These are phyloP conservation scores for Protaetia brevitarsis DNA, from an alignment of 1,140 invertebrate species.

Conservation along the genomic window DNA sequence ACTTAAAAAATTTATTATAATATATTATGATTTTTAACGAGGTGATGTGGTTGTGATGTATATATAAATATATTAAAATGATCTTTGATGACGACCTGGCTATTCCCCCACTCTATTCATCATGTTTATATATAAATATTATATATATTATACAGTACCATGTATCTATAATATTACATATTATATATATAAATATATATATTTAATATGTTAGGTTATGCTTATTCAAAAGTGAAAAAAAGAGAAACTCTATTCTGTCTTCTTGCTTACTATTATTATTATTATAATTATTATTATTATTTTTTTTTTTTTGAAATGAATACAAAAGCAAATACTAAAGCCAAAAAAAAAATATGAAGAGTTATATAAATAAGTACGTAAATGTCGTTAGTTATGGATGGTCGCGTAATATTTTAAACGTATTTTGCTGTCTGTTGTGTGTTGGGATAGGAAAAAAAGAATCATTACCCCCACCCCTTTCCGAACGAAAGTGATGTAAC, in stretches of 20 bases:
- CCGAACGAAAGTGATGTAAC: background rate
- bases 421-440: constrained; percentile 28
- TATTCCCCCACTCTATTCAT: constrained; percentile 43
- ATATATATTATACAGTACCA: constrained; percentile 36
- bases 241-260: constrained; percentile 32
- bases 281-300: constrained; percentile 25
- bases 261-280: constrained; percentile 33
- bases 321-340: constrained; percentile 37
- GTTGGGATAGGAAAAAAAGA: constrained; percentile 29
- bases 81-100: constrained; percentile 45
- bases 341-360: constrained; percentile 36
- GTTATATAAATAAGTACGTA: constrained; percentile 32
- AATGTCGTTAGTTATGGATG: constrained; percentile 40
- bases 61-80: constrained; percentile 30
- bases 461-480: background rate
- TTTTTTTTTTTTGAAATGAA: constrained; percentile 30
- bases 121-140: constrained; percentile 31
- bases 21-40: constrained; percentile 14
- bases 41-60: constrained; percentile 43
- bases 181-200: too few relatives aligned
- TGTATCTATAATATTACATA: constrained; percentile 43
- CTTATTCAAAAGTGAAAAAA: constrained; percentile 33
- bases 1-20: background rate
- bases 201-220: constrained; percentile 40
- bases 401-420: constrained; percentile 35